Percentiles rank a stretch among this genome's conserved stretches.
Evolutionary conservation across 2,797 vertebrate species (phyloP).

Genomic region (Acanthis flammea): DNA sequence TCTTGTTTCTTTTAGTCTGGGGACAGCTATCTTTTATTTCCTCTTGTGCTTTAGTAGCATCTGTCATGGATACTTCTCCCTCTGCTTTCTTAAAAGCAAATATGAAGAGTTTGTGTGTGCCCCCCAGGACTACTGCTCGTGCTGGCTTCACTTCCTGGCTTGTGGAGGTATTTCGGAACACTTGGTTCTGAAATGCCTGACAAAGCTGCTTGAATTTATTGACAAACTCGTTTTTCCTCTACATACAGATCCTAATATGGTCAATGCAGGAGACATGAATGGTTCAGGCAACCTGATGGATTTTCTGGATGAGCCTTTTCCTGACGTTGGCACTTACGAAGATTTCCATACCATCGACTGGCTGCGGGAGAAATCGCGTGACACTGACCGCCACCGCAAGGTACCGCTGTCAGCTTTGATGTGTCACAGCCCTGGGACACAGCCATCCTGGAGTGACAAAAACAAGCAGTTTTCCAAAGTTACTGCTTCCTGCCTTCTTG

Average conservation of each 20-base stretch:
- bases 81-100: background rate
- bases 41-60: background rate
- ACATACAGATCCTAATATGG: slow-evolving; percentile 76
- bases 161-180: background rate
- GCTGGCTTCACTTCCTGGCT: too few relatives aligned
- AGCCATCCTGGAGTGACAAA: background rate
- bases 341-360: slow-evolving; percentile 99
- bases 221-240: background rate
- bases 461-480: background rate
- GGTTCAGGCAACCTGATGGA: slow-evolving; percentile 93
- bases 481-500: background rate
- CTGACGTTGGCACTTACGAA: slow-evolving; percentile 92
- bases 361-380: slow-evolving; percentile 93
- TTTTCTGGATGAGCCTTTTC: slow-evolving; percentile 95
- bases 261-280: slow-evolving; percentile 89
- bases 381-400: slow-evolving; percentile 95
- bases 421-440: accelerated
- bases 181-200: background rate
- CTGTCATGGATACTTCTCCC: background rate
- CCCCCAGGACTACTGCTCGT: background rate
- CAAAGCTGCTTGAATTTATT: background rate
- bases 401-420: slow-evolving; percentile 41
- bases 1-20: background rate
- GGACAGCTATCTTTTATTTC: background rate
- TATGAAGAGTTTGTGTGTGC: background rate